A percentile compares a stretch with the other conserved stretches of the same genome.
Conservation (phyloP, 2,888 invertebrate species). For the Lithosia quadra region DNA sequence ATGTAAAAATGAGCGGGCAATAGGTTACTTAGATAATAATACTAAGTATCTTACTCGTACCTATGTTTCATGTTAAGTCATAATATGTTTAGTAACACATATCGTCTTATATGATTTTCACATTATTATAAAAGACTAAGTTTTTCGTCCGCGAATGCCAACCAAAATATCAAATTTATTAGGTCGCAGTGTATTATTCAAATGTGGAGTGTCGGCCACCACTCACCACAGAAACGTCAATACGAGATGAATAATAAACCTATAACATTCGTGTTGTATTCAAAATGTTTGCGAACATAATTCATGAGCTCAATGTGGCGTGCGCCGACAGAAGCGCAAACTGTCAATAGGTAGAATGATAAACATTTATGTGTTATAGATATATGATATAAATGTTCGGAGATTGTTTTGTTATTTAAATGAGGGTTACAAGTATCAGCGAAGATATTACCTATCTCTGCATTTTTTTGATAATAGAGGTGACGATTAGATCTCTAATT, state of each 20-base stretch:
- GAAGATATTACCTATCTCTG: conserved; percentile 1
- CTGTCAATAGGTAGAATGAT: conserved; percentile 46
- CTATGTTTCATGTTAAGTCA: no score
- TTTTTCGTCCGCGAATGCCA: not conserved
- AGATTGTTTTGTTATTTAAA: not conserved
- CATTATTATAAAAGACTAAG: not conserved
- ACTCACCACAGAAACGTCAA: conserved; percentile 42
- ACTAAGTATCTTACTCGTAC: no score
- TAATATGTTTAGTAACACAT: no score
- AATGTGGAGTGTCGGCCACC: conserved; percentile 25
- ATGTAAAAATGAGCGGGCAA: no score
- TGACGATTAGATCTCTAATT: not conserved
- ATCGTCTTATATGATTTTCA: no score
- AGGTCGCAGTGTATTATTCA: conserved; percentile 25
- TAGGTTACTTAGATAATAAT: no score
- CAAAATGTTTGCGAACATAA: conserved; percentile 66
- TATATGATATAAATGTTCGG: conserved; percentile 8
- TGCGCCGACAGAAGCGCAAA: conserved; percentile 33
- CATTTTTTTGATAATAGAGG: not conserved
- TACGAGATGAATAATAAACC: conserved; percentile 51
- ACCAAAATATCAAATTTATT: conserved; percentile 32
- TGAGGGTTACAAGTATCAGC: not conserved
- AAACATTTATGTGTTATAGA: conserved; percentile 25
- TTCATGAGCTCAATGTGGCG: conserved; percentile 61
- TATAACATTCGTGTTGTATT: conserved; percentile 40